Evolutionary conservation across 2,888 invertebrate genomes (phyloP), one percentile per base, ranked within the genome.

Genomic region (Tuberolachnus salignus): DNA sequence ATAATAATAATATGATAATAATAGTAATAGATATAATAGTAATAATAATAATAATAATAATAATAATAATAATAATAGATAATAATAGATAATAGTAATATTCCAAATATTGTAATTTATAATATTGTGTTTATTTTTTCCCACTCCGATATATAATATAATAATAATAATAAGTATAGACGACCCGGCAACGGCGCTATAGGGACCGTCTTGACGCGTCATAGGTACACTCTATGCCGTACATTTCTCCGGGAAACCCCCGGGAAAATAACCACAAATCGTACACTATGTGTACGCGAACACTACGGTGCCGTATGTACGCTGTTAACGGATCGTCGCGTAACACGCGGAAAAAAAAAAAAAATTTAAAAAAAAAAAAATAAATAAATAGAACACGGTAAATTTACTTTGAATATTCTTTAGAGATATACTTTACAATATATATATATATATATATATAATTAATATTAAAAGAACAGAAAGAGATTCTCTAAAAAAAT

Each of bases 401-500:
- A 61, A 49, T 72, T 26, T 4, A 10, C 34, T 59, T 34, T 21
- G 49, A 51, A 34, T 49, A 51, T 14, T 21, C 19, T 63, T 73
- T 69, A n/a, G n/a, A n/a, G n/a, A n/a, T 73, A 63, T 73, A 73
- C 73, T 73, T 63, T 63, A 63, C 51, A 63, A 13, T 16, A 63
- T 51, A 49, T n/a, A n/a, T n/a, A n/a, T n/a, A n/a, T n/a, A n/a
- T n/a, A n/a, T n/a, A n/a, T n/a, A n/a, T n/a, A n/a, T n/a, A n/a
- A n/a, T n/a, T 34, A 34, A 4, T 6, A 6, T 34, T 34, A 34
- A 4, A 34, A 53, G 16, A 51, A 57, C 16, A 23, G 19, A 16
- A 19, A 49, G n/a, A 63, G 16, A 59, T 34, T 9, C 8, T 8
- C 3, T 16, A 42, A 51, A 63, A 59, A 59, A 71, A 72, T 49